These are phyloP conservation scores for Agrilus biguttatus DNA, from an alignment of 2,888 invertebrate species.

Conservation along the genomic window DNA sequence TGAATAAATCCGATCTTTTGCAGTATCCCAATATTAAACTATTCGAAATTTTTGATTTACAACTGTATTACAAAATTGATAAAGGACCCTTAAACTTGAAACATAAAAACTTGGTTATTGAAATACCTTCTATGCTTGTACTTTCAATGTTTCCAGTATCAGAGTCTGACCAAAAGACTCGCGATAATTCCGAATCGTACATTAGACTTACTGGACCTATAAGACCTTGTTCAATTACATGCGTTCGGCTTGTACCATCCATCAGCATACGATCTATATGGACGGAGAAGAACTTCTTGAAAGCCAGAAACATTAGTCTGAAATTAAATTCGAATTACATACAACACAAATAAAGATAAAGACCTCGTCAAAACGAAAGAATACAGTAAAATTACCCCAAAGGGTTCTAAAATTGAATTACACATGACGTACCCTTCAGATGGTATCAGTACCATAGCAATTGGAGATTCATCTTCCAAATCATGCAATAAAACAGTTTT, in stretches of 20 bases:
- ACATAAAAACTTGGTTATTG: neutral
- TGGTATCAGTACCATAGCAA: slow-evolving; percentile 53
- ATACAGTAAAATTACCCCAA: too few species aligned
- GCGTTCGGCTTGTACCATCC: slow-evolving; percentile 43
- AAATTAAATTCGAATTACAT: neutral
- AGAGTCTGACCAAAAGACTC: slow-evolving; percentile 54
- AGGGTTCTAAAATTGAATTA: slow-evolving; percentile 8
- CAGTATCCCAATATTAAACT: too few species aligned
- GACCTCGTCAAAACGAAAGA: too few species aligned
- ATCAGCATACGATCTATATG: slow-evolving; percentile 56
- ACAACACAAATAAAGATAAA: neutral
- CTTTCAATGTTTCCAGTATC: slow-evolving; percentile 49
- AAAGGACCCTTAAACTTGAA: neutral
- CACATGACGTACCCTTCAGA: slow-evolving; percentile 41
- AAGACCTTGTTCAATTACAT: slow-evolving; percentile 28
- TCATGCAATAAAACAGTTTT: slow-evolving; percentile 46
- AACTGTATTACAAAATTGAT: too few species aligned
- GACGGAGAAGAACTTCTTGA: slow-evolving; percentile 11
- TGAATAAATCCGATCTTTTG: too few species aligned
- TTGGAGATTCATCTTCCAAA: slow-evolving; percentile 43
- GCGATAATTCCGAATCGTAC: slow-evolving; percentile 42
- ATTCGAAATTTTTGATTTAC: neutral
- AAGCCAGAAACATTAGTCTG: slow-evolving; percentile 22
- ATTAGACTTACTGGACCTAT: slow-evolving; percentile 38
- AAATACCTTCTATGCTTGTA: slow-evolving; percentile 43